Evolutionary conservation across 2,888 invertebrate species (phyloP), one percentile per base, ranked within the genome.

Genomic region (Acleris holmiana): DNA sequence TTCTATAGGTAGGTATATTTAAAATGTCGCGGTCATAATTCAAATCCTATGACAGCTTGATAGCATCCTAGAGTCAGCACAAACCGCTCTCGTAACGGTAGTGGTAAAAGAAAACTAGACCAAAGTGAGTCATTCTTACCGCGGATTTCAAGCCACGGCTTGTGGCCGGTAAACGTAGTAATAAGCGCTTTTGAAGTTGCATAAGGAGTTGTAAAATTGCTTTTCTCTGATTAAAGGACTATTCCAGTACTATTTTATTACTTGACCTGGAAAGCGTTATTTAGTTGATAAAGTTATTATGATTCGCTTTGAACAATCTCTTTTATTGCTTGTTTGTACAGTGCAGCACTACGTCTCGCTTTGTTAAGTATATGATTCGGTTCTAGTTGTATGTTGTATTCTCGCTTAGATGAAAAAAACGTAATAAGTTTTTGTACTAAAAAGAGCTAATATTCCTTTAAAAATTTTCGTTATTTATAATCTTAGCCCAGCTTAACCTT

Each of bases 201-300:
- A 59, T 59, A 60, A 65, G 65, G 65, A 65, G 49, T 25, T 49
- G 65, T 59, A 55, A 65, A 65, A 65, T 65, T 65, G 60, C 65
- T 60, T 65, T 65, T 64, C 48, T 50, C 55, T 55, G 59, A 65
- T 65, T 65, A 60, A 65, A 53, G 54, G 41, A 60, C 60, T 55
- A 65, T 49, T 46, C 47, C 58, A 41, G 35, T 60, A 60, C 55
- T 60, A 65, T 44, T 60, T 55, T 54, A 54, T 54, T 59, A 23
- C 53, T 44, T 41, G 44, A 46, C 50, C 40, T 53, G 51, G 51
- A 63, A 40, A 46, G 19, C 48, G 58, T 54, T 58, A 35, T 35
- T 54, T 54, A 63, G 21, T 51, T 64, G 64, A 54, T 53, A 58
- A 53, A 57, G 47, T 47, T 29, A 54, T 47, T 19, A 29, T 35